A percentile compares a stretch with the other conserved stretches of the same genome.
Evolutionary conservation across 2,797 vertebrate genomes (phyloP).

Genomic region (Masticophis lateralis): DNA sequence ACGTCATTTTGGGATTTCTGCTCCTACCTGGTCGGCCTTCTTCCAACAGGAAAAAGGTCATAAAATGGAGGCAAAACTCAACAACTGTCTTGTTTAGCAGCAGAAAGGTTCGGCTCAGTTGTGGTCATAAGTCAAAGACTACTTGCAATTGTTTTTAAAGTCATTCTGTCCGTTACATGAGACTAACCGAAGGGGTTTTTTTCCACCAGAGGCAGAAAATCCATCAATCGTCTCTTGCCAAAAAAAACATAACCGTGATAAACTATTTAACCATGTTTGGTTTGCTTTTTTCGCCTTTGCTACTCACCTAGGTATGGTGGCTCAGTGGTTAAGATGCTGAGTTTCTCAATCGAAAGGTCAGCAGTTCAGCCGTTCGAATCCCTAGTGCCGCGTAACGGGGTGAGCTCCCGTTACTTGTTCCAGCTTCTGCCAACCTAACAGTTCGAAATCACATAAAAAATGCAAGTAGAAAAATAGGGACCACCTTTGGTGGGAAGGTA

Average conservation of each 20-base stretch:
- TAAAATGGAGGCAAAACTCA: rapidly evolving
- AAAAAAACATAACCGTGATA: background rate
- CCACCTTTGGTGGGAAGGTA: too few species aligned
- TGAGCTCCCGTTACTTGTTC: too few species aligned
- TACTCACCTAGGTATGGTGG: background rate
- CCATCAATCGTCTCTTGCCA: background rate
- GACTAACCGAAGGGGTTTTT: background rate
- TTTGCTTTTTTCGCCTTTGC: background rate
- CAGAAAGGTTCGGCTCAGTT: background rate
- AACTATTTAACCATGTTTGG: background rate
- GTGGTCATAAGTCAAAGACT: background rate
- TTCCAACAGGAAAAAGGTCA: background rate
- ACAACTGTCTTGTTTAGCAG: background rate
- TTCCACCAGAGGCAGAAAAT: background rate
- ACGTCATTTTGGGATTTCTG: background rate
- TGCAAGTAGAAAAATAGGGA: too few species aligned
- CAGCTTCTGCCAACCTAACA: too few species aligned
- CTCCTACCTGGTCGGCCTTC: background rate
- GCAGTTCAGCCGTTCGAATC: too few species aligned
- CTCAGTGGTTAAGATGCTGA: too few species aligned
- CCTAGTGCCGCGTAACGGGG: too few species aligned
- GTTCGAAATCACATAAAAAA: too few species aligned
- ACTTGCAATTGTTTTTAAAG: background rate
- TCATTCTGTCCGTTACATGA: background rate
- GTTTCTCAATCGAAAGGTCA: too few species aligned